A percentile compares a stretch with the other conserved stretches of the same genome.
Evolutionary conservation across 2,797 vertebrate species (phyloP).

Genomic region (Sphaeramia orbicularis): DNA sequence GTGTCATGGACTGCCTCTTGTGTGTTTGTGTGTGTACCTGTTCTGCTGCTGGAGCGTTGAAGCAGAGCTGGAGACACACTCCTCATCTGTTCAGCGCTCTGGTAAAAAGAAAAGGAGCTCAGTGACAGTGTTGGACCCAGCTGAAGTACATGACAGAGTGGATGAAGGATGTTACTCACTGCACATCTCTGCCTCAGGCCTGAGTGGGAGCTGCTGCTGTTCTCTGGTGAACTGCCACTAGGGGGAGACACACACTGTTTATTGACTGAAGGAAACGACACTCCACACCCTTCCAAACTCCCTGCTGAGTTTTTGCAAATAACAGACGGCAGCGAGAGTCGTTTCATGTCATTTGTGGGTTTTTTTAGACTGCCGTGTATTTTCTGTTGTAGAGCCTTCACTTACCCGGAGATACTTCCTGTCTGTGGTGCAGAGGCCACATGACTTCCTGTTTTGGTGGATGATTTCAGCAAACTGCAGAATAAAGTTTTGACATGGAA

Average conservation of each 20-base stretch:
- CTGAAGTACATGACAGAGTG: neutral
- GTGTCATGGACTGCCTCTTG: too few species aligned
- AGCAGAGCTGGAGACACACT: conserved; percentile 15
- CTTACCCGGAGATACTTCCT: conserved; percentile 84
- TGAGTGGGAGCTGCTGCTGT: conserved; percentile 40
- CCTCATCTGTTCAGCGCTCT: conserved; percentile 83
- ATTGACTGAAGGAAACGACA: neutral
- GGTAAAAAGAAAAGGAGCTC: neutral
- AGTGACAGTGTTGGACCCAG: neutral
- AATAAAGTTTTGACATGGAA: conserved; percentile 44
- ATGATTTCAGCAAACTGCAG: conserved; percentile 80
- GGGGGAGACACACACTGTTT: conserved; percentile 71
- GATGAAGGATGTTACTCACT: conserved; percentile 68
- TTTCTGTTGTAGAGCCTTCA: conserved; percentile 7
- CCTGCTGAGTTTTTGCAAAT: neutral
- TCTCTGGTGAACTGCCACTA: conserved; percentile 83
- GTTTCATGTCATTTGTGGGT: neutral
- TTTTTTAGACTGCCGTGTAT: neutral
- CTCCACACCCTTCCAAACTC: neutral
- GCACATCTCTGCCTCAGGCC: conserved; percentile 77
- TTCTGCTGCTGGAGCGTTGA: conserved; percentile 78
- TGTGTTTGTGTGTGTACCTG: too few species aligned
- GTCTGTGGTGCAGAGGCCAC: conserved; percentile 57
- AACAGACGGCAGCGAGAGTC: neutral
- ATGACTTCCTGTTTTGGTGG: conserved; percentile 85